Evolutionary conservation across 2,888 invertebrate species (phyloP).

Genomic region (Cryptocephalus primarius): DNA sequence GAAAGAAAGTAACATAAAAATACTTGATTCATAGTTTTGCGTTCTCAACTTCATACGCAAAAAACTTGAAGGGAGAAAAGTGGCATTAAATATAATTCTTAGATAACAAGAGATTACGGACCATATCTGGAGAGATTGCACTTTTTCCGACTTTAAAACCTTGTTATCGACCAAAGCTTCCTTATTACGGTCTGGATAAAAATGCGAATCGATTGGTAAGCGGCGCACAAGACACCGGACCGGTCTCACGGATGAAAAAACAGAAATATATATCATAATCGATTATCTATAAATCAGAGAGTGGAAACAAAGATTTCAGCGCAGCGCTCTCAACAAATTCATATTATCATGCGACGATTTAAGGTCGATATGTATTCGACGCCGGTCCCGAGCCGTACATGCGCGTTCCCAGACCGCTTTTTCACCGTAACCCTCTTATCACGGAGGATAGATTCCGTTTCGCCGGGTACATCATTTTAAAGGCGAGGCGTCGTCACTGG

Average conservation of each 20-base stretch:
- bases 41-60: too few species aligned
- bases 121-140: too few species aligned
- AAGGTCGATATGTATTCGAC: slow-evolving; percentile 17
- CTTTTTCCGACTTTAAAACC: too few species aligned
- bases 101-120: too few species aligned
- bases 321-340: not conserved
- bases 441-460: slow-evolving; percentile 17
- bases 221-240: not conserved
- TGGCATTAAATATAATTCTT: too few species aligned
- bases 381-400: slow-evolving; percentile 21
- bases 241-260: slow-evolving; percentile 16
- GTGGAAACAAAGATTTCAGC: slow-evolving; percentile 8
- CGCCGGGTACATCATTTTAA: slow-evolving; percentile 27
- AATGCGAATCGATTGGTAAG: too few species aligned
- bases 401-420: slow-evolving; percentile 18
- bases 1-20: too few species aligned
- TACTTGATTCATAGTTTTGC: too few species aligned
- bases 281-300: slow-evolving; percentile 21
- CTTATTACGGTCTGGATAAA: too few species aligned
- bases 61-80: too few species aligned
- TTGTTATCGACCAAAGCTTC: too few species aligned
- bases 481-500: slow-evolving; percentile 18
- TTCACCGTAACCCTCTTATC: slow-evolving; percentile 15
- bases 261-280: slow-evolving; percentile 18
- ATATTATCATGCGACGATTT: slow-evolving; percentile 10